A percentile compares a stretch with the other conserved stretches of the same genome.
Evolutionary conservation across 1,140 invertebrate genomes (phyloP).

Genomic region (Epicauta chinensis): DNA sequence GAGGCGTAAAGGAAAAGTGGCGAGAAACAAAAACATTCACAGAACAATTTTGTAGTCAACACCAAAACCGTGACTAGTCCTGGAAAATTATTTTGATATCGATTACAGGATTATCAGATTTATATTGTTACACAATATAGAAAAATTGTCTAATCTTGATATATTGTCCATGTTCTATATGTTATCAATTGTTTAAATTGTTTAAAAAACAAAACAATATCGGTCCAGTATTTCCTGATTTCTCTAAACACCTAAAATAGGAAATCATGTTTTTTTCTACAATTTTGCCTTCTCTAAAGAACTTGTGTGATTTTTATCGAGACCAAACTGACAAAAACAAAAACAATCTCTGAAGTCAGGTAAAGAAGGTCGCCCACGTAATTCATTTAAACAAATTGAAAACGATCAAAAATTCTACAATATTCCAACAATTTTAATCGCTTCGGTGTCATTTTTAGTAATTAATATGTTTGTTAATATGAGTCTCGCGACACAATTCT

Average conservation of each 20-base stretch:
- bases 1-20: neutral
- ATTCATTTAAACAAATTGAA: no score
- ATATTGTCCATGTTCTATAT: neutral
- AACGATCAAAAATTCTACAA: no score
- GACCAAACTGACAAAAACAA: conserved; percentile 15
- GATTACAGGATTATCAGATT: no score
- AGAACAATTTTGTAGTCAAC: neutral
- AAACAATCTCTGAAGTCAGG: conserved; percentile 10
- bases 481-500: no score
- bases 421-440: no score
- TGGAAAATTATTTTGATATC: no score
- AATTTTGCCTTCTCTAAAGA: no score
- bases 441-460: no score
- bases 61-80: neutral
- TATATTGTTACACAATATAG: no score
- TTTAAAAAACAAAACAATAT: neutral
- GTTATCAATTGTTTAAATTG: neutral
- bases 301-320: no score
- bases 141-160: no score
- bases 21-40: neutral
- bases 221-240: neutral
- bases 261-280: neutral
- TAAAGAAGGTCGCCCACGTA: conserved; percentile 16
- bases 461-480: no score
- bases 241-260: conserved; percentile 1